Conservation (phyloP, 2,113 vertebrate genomes). For the Epinephelus fuscoguttatus region DNA sequence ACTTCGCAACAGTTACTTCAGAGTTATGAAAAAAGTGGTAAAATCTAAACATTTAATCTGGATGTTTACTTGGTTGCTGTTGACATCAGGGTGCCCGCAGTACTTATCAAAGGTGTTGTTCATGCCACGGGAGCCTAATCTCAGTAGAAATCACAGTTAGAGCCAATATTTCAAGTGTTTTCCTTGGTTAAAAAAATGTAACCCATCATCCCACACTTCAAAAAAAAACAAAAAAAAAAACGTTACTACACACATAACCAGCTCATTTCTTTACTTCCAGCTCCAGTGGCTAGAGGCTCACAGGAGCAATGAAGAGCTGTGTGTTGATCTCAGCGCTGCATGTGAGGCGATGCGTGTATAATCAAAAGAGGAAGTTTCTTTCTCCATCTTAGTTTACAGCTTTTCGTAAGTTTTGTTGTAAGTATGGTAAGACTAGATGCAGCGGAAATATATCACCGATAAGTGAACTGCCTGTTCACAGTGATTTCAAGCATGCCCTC, state of each 20-base stretch:
- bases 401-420: background rate
- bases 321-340: background rate
- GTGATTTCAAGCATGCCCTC: slow-evolving; percentile 48
- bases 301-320: background rate
- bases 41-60: background rate
- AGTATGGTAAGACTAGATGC: background rate
- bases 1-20: background rate
- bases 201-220: too few species aligned
- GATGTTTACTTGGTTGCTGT: background rate
- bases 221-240: background rate
- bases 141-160: background rate
- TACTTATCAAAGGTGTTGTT: background rate
- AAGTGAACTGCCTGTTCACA: background rate
- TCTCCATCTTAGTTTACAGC: background rate
- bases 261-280: background rate
- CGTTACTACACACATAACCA: background rate
- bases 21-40: background rate
- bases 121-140: background rate
- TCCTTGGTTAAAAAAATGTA: background rate
- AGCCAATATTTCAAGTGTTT: background rate
- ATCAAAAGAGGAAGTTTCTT: slow-evolving; percentile 27
- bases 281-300: background rate
- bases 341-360: background rate
- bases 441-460: background rate
- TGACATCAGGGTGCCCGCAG: too few species aligned